Base-by-base conservation (phyloP, 2,113 vertebrate genomes). In the Ramphastos sulfuratus region DNA sequence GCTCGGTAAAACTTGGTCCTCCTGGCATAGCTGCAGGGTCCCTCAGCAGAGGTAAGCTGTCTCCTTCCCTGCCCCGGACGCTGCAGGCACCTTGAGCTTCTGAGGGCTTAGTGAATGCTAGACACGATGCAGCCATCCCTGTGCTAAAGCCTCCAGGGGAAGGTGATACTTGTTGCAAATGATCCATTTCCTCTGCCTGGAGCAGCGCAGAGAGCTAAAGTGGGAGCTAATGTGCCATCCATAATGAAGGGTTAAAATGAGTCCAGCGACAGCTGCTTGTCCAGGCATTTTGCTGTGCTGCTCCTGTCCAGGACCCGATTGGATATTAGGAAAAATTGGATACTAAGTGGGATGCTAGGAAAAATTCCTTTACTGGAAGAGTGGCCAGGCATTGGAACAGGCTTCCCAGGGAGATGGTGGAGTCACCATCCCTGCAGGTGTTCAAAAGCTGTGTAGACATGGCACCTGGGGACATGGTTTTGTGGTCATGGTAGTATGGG, bases 231-330 rank as follows among this genome's bases (percentile, higher is more conserved):
- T n/a, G 31, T 4, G 18, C 16, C 42, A 20, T 3, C 1, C 8
- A 8, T 23, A 27, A 50, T 10, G 72, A 93, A 18, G 17, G 31
- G 5, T 88, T 88, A 55, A 77, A 88, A 63, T 4, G 3, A 44
- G 39, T 66, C 3, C 13, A 33, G 20, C 30, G 1, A 0, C 30
- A 15, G 25, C 35, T 35, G 59, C 13, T 63, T 73, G 67, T 65
- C 35, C 1, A 0, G 10, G 23, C 9, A 2, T 15, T 77, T 75
- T 54, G 31, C 37, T 44, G 3, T 13, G 59, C 0, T 5, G 42
- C 74, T 61, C 6, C 58, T 72, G 66, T 33, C 56, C 15, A 69
- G 71, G 31, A 65, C 35, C 58, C 33, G 50, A 52, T 24, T 52
- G 23, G 23, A 52, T 52, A 52, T 20, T 20, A 48, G 48, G 48